Percentiles rank a stretch among this genome's conserved stretches.
phyloP scores from a whole-genome alignment of 2,113 vertebrate species.

The Craseonycteris thonglongyai region DNA sequence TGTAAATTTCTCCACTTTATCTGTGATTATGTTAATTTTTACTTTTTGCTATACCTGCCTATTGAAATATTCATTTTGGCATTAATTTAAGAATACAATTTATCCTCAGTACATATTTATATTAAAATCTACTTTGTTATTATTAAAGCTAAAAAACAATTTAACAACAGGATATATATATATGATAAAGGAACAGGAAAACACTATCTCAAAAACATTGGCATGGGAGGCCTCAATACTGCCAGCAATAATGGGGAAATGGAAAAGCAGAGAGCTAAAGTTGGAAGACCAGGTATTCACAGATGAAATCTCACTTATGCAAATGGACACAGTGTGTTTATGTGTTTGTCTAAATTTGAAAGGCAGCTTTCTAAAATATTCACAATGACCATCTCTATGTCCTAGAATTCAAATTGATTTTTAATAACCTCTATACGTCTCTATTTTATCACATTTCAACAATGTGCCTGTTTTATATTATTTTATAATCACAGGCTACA shows the following conservation, averaged over 20 bases:
- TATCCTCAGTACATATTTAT: background rate
- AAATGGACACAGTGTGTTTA: background rate
- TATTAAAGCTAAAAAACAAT: background rate
- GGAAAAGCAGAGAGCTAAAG: background rate
- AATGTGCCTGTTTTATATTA: background rate
- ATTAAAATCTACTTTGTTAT: background rate
- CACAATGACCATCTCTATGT: background rate
- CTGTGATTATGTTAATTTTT: background rate
- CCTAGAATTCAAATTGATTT: background rate
- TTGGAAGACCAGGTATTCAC: background rate
- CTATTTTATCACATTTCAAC: background rate
- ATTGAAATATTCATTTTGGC: background rate
- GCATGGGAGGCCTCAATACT: background rate
- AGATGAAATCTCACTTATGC: background rate
- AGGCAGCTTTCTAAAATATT: background rate
- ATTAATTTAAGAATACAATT: background rate
- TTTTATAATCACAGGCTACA: background rate
- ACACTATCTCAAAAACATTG: background rate
- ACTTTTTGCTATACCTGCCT: background rate
- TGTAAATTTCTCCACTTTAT: background rate
- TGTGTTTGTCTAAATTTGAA: background rate
- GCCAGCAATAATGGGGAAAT: background rate
- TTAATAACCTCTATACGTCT: background rate
- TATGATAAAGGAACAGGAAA: background rate
- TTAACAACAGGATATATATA: background rate